A percentile compares a stretch with the other conserved stretches of the same genome.
These are phyloP conservation scores for Drosophila falleni DNA, from an alignment of 2,888 invertebrate species.

Conservation along the genomic window DNA sequence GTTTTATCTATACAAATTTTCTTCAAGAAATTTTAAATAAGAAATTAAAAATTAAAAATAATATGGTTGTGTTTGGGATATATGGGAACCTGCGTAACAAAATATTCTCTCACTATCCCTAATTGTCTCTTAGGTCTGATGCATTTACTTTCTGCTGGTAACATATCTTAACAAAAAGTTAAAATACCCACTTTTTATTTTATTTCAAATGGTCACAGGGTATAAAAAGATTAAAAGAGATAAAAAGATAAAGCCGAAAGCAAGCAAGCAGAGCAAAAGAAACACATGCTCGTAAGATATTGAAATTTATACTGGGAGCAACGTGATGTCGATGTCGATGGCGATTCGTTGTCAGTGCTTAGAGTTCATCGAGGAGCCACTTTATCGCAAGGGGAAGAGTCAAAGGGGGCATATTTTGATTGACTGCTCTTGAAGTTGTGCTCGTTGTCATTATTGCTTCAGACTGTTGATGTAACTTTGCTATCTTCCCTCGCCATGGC, in stretches of 20 bases:
- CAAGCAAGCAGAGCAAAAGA: constrained; percentile 15
- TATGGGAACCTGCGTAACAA: background rate
- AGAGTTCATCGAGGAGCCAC: constrained; percentile 23
- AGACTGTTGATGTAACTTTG: constrained; percentile 52
- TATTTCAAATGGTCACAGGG: background rate
- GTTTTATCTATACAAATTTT: no score
- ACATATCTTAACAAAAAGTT: background rate
- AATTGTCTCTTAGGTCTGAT: no score
- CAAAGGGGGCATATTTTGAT: constrained; percentile 26
- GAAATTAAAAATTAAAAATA: no score
- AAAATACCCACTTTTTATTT: background rate
- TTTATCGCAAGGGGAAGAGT: background rate
- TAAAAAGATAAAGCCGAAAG: constrained; percentile 54
- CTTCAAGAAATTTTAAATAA: no score
- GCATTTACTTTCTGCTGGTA: background rate
- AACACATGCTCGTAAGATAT: constrained; percentile 27
- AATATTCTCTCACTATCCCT: background rate
- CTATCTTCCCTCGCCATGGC: constrained; percentile 9
- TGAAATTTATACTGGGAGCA: constrained; percentile 41
- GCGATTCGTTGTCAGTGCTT: constrained; percentile 15
- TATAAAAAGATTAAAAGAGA: constrained; percentile 48
- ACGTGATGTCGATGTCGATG: constrained; percentile 10
- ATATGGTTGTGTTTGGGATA: no score
- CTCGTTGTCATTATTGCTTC: constrained; percentile 16
- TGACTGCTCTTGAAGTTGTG: constrained; percentile 35